A percentile compares a stretch with the other conserved stretches of the same genome.
phyloP scores from a whole-genome alignment of 1,140 invertebrate genomes.

The Periplaneta americana region DNA sequence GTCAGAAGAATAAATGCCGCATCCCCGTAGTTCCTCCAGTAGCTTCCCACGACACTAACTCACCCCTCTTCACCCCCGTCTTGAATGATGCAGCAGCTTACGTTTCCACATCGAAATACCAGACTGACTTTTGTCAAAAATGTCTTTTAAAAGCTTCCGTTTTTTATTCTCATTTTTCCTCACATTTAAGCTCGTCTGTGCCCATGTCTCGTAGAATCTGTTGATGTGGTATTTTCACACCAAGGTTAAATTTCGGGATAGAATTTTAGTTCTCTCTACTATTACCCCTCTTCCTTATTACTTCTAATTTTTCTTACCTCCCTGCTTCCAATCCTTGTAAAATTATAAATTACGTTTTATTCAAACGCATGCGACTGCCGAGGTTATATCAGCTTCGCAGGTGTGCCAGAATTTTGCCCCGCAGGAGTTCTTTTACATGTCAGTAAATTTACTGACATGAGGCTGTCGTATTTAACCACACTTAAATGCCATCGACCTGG shows the following conservation, averaged over 20 bases:
- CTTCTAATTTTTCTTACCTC: not conserved
- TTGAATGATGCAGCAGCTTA: not conserved
- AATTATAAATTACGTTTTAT: no score
- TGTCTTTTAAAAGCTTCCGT: not conserved
- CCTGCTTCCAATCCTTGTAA: no score
- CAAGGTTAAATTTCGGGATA: not conserved
- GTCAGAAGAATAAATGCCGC: no score
- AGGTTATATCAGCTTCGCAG: no score
- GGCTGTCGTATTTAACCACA: no score
- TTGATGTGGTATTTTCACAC: not conserved
- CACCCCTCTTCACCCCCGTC: not conserved
- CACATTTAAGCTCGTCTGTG: not conserved
- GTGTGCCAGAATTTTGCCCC: no score
- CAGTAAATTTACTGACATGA: no score
- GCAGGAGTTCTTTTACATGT: no score
- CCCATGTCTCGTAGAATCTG: not conserved
- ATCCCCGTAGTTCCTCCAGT: not conserved
- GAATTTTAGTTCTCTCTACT: not conserved
- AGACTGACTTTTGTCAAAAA: not conserved
- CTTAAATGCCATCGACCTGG: no score
- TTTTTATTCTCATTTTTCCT: not conserved
- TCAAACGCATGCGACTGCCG: no score
- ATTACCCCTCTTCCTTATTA: not conserved
- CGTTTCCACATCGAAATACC: not conserved
- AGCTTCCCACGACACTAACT: not conserved